Evolutionary conservation across 2,797 vertebrate species (phyloP), one percentile per base, ranked within the genome.

Genomic region (Propithecus perrieri): DNA sequence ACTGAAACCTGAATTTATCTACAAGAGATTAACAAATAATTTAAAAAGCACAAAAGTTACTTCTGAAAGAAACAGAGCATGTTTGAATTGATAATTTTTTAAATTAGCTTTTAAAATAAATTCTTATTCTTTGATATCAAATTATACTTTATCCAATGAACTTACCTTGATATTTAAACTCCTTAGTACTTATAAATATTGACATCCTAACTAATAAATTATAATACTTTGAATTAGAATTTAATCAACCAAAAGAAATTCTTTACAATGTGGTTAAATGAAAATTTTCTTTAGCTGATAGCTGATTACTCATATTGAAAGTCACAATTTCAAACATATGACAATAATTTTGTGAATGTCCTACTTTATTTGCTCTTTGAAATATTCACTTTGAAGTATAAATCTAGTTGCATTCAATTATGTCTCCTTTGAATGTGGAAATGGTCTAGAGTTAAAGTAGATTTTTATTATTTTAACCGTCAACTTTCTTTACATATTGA

Each of bases 381-480:
- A 95, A 94, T 93, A 7, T 91, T 61, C 92, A 26, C 85, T 98
- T 96, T 94, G 80, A 55, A 84, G 71, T 89, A 80, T 35, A 85
- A 92, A 41, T 90, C 2, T 12, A 9, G 8, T 94, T 91, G 61
- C 20, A 55, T 91, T 94, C 22, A 38, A 33, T 18, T 48, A 20
- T 38, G 4, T 78, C 22, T 92, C 17, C 13, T 95, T 95, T 76
- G n/a, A 92, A 86, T 35, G 4, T 55, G 41, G 91, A 79, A 85
- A 61, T 89, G 43, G 35, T 76, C 11, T 67, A 74, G 69, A 33
- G 46, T 50, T 33, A 81, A 57, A 83, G 55, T 81, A 63, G 89
- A 26, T 24, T 95, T 95, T 74, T 91, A 79, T 53, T 97, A 63
- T 98, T 97, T 98, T 94, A 83, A 95, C 96, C 95, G 95, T 89